A percentile compares a stretch with the other conserved stretches of the same genome.
phyloP scores from a whole-genome alignment of 37 sponge, comb jelly and placozoan genomes.

The Eunapius fragilis region DNA sequence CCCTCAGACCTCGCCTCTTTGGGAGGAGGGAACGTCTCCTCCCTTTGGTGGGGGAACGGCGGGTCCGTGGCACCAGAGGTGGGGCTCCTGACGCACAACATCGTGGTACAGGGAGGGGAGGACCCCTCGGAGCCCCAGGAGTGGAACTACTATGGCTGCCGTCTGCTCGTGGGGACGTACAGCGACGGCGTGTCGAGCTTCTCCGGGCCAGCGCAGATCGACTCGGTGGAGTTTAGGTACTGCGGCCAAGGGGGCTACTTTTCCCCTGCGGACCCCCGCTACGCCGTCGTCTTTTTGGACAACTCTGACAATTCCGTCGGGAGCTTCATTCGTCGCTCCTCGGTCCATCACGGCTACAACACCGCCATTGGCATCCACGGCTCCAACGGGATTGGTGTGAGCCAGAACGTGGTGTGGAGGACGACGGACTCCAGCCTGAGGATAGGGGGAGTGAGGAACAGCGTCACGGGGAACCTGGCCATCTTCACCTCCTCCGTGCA shows the following conservation, averaged over 20 bases:
- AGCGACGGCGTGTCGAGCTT: neutral
- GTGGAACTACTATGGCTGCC: constrained; percentile 77
- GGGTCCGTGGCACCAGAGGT: constrained; percentile 70
- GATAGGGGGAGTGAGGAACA: constrained; percentile 58
- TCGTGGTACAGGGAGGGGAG: constrained; percentile 82
- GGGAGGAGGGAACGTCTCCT: neutral
- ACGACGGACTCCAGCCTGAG: constrained; percentile 73
- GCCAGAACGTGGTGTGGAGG: constrained; percentile 72
- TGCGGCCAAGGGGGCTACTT: constrained; percentile 92
- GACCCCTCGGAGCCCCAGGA: constrained; percentile 55
- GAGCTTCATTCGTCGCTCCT: constrained; percentile 51
- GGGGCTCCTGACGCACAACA: constrained; percentile 78
- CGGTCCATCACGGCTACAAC: constrained; percentile 88
- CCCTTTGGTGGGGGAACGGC: constrained; percentile 53
- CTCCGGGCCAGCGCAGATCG: constrained; percentile 47
- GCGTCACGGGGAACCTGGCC: constrained; percentile 56
- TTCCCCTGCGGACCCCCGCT: constrained; percentile 79
- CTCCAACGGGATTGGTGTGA: constrained; percentile 54
- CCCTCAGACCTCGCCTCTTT: constrained; percentile 25
- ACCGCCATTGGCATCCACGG: constrained; percentile 80
- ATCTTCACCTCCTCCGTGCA: constrained; percentile 74
- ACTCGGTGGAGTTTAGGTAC: constrained; percentile 71
- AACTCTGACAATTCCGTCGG: constrained; percentile 16
- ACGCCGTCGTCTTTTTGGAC: constrained; percentile 67
- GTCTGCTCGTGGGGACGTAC: constrained; percentile 73